Evolutionary conservation across 1,140 invertebrate species (phyloP).

Genomic region (Calliopsis andreniformis): DNA sequence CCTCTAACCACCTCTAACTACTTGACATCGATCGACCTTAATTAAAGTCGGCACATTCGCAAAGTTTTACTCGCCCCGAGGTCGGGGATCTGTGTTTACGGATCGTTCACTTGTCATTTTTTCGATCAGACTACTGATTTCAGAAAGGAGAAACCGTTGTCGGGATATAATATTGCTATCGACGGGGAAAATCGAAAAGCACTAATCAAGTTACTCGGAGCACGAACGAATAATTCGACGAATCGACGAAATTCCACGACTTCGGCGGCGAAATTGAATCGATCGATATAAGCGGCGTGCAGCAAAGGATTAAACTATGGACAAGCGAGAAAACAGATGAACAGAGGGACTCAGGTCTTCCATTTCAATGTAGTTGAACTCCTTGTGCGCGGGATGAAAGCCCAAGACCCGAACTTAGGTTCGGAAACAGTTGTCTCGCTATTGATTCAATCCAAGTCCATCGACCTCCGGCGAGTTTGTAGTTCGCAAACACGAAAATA

Average conservation of each 20-base stretch:
- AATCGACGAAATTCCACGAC: background rate
- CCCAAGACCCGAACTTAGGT: conserved; percentile 6
- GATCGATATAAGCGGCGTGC: background rate
- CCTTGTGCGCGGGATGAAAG: background rate
- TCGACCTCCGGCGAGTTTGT: background rate
- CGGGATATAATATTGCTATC: too few species aligned
- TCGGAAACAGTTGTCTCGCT: conserved; percentile 37
- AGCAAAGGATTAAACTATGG: background rate
- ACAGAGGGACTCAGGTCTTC: background rate
- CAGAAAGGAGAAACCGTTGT: too few species aligned
- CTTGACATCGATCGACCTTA: conserved; percentile 53
- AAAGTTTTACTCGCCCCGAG: conserved; percentile 25
- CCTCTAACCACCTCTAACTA: conserved; percentile 43
- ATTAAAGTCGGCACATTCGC: conserved; percentile 50
- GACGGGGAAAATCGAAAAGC: too few species aligned
- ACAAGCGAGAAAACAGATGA: too few species aligned
- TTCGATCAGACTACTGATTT: background rate
- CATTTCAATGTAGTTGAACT: conserved; percentile 4
- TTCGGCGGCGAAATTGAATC: background rate
- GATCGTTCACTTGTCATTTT: background rate
- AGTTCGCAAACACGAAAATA: conserved; percentile 45
- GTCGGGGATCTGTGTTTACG: conserved; percentile 6
- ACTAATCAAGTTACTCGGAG: too few species aligned
- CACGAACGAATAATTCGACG: background rate
- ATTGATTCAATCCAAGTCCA: conserved; percentile 41